Evolutionary conservation across 2,888 invertebrate genomes (phyloP), one percentile per base, ranked within the genome.

Genomic region (Eueremaeus valkanovi): DNA sequence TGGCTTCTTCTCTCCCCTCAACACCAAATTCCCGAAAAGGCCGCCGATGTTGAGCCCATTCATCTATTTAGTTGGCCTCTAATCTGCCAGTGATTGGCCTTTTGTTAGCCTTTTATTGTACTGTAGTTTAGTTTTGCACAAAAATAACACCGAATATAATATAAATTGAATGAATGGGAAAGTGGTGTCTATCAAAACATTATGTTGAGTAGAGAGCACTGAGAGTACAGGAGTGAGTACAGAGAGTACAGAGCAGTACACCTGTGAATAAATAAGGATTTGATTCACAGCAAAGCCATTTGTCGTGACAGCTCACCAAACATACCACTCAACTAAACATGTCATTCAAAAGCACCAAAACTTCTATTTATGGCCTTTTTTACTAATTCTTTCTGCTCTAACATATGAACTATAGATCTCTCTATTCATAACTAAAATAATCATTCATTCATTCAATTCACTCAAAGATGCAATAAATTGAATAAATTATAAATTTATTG

Each of bases 131-230:
- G 21, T 33, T 61, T 66, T 61, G 16, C 6, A 70, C 70, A 36
- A 70, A 70, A 70, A 70, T 70, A 70, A 70, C 70, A 70, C 70
- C 70, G 45, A 70, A 70, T 70, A 70, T 70, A 70, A 70, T 42
- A 70, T 70, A 70, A 70, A 70, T 36, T 70, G 42, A 70, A 70
- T 70, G 29, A 45, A 70, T 45, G 42, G 9, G 27, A 70, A 40
- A 68, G 36, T 68, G 40, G 68, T 61, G 70, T 70, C 70, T 70
- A 70, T 70, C 70, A 70, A 70, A 70, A 70, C 70, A 70, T 70
- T 70, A n/a, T 70, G 70, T 70, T 42, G 70, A 45, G 70, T n/a
- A n/a, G n/a, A n/a, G n/a, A n/a, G n/a, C n/a, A n/a, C n/a, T n/a
- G n/a, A n/a, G n/a, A n/a, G n/a, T n/a, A n/a, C n/a, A n/a, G n/a